Base-by-base conservation (phyloP, 2,113 vertebrate species). In the Ceuthmochares aereus region DNA sequence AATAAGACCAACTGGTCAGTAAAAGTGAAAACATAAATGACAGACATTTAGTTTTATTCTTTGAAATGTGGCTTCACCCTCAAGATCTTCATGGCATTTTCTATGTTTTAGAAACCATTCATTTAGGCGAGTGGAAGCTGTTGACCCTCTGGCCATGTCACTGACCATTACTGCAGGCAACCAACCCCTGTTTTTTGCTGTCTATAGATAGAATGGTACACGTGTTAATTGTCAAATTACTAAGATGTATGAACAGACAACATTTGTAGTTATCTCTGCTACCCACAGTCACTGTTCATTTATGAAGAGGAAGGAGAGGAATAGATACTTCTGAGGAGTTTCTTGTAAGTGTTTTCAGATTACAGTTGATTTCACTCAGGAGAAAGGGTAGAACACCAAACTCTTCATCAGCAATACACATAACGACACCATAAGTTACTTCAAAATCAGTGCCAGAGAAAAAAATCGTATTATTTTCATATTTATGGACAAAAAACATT, bases 61-160 rank as follows among this genome's bases (percentile, higher is more conserved):
- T 91, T 89, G 81, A 93, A 95, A 96, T 84, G 85, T 82, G 94
- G 94, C 64, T 96, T 95, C 90, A 91, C 87, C 94, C 92, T 60
- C 69, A 81, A 29, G 74, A 95, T 91, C 86, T 84, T 75, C 86
- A 14, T 66, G 82, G 78, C 92, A 90, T 95, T 95, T 89, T 89
- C 92, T 84, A 76, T 51, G 32, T 86, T 85, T 92, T 42, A 82
- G 86, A 93, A 84, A 89, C 85, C 22, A 64, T 79, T 96, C 29
- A 91, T 96, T 93, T 89, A 85, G 94, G 87, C 90, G 91, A 54
- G 63, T 7, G 70, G 84, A 74, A 96, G 93, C 67, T 96, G 67
- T 27, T 64, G 78, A 93, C 90, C 42, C 47, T 30, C 60, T 30
- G 25, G 60, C 29, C 72, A 52, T 60, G 80, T 81, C 72, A 58